Conservation (phyloP, 1,140 invertebrate genomes). For the Choristoneura fumiferana region DNA sequence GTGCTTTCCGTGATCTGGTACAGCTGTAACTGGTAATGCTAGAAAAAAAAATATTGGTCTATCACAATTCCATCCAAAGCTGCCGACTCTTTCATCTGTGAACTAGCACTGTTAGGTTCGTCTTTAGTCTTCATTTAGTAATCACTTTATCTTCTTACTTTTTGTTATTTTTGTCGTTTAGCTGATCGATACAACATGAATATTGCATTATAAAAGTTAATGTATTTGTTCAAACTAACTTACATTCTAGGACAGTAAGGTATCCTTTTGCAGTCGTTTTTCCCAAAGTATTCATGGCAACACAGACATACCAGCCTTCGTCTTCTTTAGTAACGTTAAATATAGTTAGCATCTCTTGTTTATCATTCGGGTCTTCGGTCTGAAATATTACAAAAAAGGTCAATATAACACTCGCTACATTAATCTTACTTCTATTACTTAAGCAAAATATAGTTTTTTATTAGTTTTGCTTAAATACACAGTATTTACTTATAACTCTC, state of each 20-base stretch:
- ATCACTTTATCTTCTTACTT: no score
- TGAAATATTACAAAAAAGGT: slow-evolving; percentile 37
- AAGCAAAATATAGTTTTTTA: no score
- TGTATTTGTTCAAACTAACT: slow-evolving; percentile 61
- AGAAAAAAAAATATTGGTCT: slow-evolving; percentile 33
- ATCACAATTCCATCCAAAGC: no score
- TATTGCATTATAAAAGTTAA: no score
- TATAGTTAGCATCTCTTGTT: slow-evolving; percentile 86
- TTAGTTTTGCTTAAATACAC: no score
- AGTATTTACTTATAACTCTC: no score
- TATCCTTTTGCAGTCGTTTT: slow-evolving; percentile 88
- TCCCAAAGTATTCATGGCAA: slow-evolving; percentile 91
- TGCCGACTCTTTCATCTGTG: no score
- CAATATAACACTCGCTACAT: slow-evolving; percentile 20
- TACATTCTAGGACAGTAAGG: slow-evolving; percentile 89
- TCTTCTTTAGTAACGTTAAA: slow-evolving; percentile 91
- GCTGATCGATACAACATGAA: no score
- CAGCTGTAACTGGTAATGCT: slow-evolving; percentile 66
- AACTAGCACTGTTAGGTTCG: no score
- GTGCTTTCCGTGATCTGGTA: slow-evolving; percentile 74
- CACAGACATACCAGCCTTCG: slow-evolving; percentile 96
- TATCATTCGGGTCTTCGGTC: slow-evolving; percentile 65
- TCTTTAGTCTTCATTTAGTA: no score
- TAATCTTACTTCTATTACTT: no score
- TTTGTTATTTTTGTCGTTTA: no score